These are phyloP conservation scores for Carcharodon carcharias DNA, from an alignment of 2,797 vertebrate species.

Conservation along the genomic window DNA sequence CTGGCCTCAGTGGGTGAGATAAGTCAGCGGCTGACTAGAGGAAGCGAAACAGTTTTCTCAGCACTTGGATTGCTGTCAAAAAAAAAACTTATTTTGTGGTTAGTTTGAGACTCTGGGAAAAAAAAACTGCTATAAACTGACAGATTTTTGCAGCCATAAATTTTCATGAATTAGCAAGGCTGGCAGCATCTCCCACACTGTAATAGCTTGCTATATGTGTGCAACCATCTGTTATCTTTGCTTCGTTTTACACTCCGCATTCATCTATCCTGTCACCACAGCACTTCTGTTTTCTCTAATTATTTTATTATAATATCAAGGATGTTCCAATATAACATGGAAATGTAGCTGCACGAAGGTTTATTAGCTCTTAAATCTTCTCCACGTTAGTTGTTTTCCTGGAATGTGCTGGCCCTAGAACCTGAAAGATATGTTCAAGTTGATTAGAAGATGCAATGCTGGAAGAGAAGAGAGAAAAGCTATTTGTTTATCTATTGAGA, in stretches of 20 bases:
- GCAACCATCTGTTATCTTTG: constrained; percentile 60
- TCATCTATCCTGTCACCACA: constrained; percentile 59
- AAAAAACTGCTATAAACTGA: constrained; percentile 69
- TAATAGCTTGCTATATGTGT: constrained; percentile 61
- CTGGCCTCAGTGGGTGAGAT: constrained; percentile 47
- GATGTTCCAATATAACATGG: constrained; percentile 54
- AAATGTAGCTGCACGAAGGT: constrained; percentile 50
- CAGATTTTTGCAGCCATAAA: constrained; percentile 77
- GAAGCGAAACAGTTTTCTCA: constrained; percentile 50
- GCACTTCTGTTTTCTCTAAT: constrained; percentile 59
- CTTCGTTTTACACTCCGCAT: constrained; percentile 55
- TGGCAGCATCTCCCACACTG: constrained; percentile 59
- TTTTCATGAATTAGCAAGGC: constrained; percentile 74
- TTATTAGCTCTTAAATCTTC: constrained; percentile 62
- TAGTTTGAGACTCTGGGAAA: constrained; percentile 44
- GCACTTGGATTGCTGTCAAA: constrained; percentile 42
- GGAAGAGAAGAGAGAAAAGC: not conserved
- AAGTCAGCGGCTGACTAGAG: constrained; percentile 46
- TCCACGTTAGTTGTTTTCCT: constrained; percentile 55
- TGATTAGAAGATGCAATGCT: not conserved
- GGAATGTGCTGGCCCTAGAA: constrained; percentile 40
- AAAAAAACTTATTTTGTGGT: constrained; percentile 15
- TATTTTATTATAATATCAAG: constrained; percentile 61
- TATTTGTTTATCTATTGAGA: not conserved
- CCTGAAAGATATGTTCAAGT: not conserved